Evolutionary conservation across 2,888 invertebrate species (phyloP).

Genomic region (Agonum fuliginosum): DNA sequence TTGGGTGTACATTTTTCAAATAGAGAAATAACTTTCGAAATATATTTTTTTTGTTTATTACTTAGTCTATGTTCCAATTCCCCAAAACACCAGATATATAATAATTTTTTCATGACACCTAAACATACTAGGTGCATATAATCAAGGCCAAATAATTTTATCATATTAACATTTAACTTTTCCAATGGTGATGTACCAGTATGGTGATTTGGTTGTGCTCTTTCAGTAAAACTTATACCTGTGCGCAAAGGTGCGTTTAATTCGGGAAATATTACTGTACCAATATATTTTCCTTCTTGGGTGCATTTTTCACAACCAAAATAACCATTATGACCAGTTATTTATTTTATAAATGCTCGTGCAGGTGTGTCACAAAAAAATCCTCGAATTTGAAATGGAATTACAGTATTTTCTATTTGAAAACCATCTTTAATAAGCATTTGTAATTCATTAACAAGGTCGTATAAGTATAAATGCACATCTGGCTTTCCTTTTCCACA

Average conservation of each 20-base stretch:
- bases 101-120: too few species aligned
- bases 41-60: background rate
- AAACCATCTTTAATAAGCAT: background rate
- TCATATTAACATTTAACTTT: slow-evolving; percentile 8
- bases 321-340: background rate
- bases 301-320: background rate
- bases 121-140: slow-evolving; percentile 33
- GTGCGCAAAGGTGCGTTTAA: background rate
- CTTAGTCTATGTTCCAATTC: background rate
- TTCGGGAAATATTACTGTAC: background rate
- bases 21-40: background rate
- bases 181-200: slow-evolving; percentile 51
- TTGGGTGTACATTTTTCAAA: background rate
- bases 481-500: background rate
- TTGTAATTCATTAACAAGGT: background rate
- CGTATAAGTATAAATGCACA: background rate
- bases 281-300: background rate
- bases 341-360: background rate
- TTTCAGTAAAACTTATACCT: slow-evolving; percentile 8
- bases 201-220: slow-evolving; percentile 54
- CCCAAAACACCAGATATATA: slow-evolving; percentile 9
- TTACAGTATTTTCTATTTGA: background rate
- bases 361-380: background rate
- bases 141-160: background rate
- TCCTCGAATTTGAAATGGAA: background rate